A percentile compares a stretch with the other conserved stretches of the same genome.
These are phyloP conservation scores for Synanthedon andrenaeformis DNA, from an alignment of 2,888 invertebrate species.

Conservation along the genomic window DNA sequence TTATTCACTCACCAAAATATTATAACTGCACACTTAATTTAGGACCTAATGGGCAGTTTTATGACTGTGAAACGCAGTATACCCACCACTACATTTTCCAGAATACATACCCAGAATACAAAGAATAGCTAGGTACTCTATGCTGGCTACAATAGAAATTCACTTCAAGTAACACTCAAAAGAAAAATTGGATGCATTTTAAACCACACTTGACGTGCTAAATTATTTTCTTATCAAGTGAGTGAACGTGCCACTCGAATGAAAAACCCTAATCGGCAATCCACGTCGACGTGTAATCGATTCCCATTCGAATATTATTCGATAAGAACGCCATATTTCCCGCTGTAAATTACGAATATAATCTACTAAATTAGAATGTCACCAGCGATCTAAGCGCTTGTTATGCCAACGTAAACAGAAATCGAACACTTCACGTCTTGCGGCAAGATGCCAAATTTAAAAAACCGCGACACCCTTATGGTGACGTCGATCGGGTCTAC, in stretches of 20 bases:
- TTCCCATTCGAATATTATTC: slow-evolving; percentile 5
- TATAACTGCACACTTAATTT: no score
- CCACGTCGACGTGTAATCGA: slow-evolving; percentile 5
- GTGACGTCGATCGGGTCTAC: slow-evolving; percentile 57
- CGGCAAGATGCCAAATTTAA: slow-evolving; percentile 44
- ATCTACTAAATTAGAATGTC: slow-evolving; percentile 18
- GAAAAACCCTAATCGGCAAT: slow-evolving; percentile 5
- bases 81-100: no score
- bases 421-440: slow-evolving; percentile 48
- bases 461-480: slow-evolving; percentile 57
- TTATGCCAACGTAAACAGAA: slow-evolving; percentile 32
- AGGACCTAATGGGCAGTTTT: no score
- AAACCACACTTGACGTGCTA: no score
- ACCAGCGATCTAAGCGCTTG: slow-evolving; percentile 28
- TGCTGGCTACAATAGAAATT: no score
- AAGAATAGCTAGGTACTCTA: no score
- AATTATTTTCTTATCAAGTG: background rate
- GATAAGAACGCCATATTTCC: background rate
- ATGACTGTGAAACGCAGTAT: no score
- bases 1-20: no score
- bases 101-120: no score
- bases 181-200: no score
- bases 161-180: no score
- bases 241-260: background rate
- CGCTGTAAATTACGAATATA: slow-evolving; percentile 26